Percentiles rank a stretch among this genome's conserved stretches.
Conservation (phyloP, 2,888 invertebrate species). For the Drosophila leonis region DNA sequence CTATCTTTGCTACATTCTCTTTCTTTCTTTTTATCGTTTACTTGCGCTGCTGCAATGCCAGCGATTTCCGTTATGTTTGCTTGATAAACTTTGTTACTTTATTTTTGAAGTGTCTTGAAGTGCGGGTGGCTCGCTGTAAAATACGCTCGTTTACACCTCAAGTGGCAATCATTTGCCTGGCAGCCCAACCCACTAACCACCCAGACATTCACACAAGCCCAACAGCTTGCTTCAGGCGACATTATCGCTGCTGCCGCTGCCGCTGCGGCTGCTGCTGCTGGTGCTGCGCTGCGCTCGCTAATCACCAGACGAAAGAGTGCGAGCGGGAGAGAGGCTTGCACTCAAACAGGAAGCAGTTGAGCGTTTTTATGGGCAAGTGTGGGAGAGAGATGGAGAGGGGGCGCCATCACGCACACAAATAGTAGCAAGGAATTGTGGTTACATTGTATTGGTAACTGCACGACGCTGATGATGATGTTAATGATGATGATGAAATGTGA, state of each 20-base stretch:
- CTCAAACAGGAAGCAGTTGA: slow-evolving; percentile 46
- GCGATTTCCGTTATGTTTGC: slow-evolving; percentile 35
- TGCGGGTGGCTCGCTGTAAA: slow-evolving; percentile 66
- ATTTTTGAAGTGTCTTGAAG: slow-evolving; percentile 48
- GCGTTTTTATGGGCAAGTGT: slow-evolving; percentile 17
- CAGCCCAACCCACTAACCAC: slow-evolving; percentile 10
- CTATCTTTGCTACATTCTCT: not conserved
- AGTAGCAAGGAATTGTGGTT: slow-evolving; percentile 30
- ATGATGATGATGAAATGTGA: slow-evolving; percentile 58
- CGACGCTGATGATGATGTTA: slow-evolving; percentile 16
- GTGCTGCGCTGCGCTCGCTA: slow-evolving; percentile 52
- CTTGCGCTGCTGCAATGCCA: slow-evolving; percentile 19
- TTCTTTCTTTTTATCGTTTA: not conserved
- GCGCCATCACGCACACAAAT: slow-evolving; percentile 15
- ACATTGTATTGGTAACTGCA: slow-evolving; percentile 51
- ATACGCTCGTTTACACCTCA: slow-evolving; percentile 77
- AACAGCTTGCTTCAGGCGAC: slow-evolving; percentile 11
- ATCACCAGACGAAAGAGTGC: slow-evolving; percentile 43
- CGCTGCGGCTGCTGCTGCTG: slow-evolving; percentile 44
- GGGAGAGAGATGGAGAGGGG: not conserved
- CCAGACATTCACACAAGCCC: slow-evolving; percentile 1
- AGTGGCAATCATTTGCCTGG: slow-evolving; percentile 71
- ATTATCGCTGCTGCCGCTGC: slow-evolving; percentile 50
- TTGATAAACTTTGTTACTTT: slow-evolving; percentile 48
- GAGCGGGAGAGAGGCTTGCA: slow-evolving; percentile 34